These are phyloP conservation scores for Collichthys lucidus DNA, from an alignment of 2,113 vertebrate genomes.

Conservation along the genomic window DNA sequence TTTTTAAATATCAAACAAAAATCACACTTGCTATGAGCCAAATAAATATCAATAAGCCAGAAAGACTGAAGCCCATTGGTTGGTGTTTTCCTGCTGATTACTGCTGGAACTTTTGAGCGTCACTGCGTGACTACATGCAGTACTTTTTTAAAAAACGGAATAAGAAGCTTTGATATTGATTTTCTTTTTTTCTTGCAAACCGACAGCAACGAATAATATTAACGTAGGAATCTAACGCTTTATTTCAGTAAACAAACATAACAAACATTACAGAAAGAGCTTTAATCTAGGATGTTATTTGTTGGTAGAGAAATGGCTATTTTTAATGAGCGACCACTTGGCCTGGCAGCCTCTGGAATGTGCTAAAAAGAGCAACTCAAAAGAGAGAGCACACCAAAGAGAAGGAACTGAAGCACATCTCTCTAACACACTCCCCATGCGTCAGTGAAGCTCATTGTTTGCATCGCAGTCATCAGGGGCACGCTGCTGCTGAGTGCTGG, in stretches of 20 bases:
- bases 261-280: conserved; percentile 57
- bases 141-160: neutral
- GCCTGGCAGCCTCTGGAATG: neutral
- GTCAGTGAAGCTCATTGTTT: conserved; percentile 50
- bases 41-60: conserved; percentile 46
- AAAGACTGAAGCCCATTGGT: conserved; percentile 3
- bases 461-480: conserved; percentile 45
- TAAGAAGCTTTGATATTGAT: conserved; percentile 14
- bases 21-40: conserved; percentile 19
- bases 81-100: conserved; percentile 1
- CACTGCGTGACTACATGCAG: neutral
- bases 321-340: conserved; percentile 56
- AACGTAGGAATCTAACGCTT: conserved; percentile 40
- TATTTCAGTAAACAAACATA: conserved; percentile 34
- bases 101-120: conserved; percentile 17
- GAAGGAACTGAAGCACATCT: conserved; percentile 37
- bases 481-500: neutral
- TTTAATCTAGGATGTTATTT: conserved; percentile 34
- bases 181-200: neutral
- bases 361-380: neutral
- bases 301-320: conserved; percentile 9
- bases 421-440: conserved; percentile 17
- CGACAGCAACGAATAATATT: conserved; percentile 25
- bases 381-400: neutral
- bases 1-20: conserved; percentile 53